Conservation (phyloP, 2,113 vertebrate genomes). For the Tichodroma muraria region DNA sequence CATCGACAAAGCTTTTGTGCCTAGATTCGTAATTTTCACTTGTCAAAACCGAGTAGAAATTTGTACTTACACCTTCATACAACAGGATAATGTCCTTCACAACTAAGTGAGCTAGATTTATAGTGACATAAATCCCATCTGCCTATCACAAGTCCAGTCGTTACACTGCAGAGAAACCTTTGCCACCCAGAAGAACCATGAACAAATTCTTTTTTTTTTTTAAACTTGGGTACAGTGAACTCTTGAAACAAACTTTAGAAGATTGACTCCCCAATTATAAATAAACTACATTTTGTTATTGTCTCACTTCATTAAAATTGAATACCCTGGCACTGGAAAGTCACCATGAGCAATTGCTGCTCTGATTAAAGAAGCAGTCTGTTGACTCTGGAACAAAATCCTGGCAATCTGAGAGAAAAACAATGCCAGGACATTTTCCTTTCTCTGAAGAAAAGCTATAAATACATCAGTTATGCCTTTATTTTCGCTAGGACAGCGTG, state of each 20-base stretch:
- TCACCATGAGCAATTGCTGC: background rate
- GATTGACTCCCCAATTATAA: background rate
- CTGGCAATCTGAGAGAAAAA: background rate
- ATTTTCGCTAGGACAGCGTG: background rate
- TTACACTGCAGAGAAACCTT: background rate
- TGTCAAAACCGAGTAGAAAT: background rate
- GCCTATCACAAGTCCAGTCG: background rate
- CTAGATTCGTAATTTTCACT: background rate
- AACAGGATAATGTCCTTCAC: background rate
- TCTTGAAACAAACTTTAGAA: background rate
- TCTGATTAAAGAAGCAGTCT: conserved; percentile 1
- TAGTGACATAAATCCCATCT: background rate
- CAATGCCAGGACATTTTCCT: background rate
- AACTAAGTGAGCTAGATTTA: background rate
- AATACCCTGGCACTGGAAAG: background rate
- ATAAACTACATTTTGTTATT: background rate
- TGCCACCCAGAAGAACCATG: background rate
- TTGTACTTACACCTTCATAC: background rate
- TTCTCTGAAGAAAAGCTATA: background rate
- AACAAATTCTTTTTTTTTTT: background rate
- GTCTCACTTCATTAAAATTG: conserved; percentile 12
- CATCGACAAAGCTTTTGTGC: background rate
- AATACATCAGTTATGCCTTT: background rate
- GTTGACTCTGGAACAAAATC: conserved; percentile 7
- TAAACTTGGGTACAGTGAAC: background rate